Conservation (phyloP, 1,140 invertebrate species). For the Metaphire vulgaris region DNA sequence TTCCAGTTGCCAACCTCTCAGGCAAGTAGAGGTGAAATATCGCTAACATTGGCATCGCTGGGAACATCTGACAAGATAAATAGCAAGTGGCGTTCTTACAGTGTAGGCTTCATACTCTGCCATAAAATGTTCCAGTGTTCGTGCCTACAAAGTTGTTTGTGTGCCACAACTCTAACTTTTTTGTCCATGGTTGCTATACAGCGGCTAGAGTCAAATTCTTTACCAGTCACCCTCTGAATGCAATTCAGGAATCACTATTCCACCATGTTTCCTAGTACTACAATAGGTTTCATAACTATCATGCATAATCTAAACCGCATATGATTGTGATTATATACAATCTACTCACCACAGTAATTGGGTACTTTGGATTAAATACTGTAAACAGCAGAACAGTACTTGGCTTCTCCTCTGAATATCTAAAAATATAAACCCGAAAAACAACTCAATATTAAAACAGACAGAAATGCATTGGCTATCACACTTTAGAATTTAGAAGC, state of each 20-base stretch:
- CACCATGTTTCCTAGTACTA: background rate
- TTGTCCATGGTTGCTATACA: no score
- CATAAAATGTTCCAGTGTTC: no score
- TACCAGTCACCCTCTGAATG: background rate
- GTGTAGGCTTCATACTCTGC: no score
- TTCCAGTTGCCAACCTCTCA: no score
- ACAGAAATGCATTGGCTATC: background rate
- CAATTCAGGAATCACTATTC: background rate
- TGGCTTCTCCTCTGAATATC: constrained; percentile 6
- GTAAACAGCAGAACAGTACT: constrained; percentile 89
- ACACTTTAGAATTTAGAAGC: background rate
- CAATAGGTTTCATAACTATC: background rate
- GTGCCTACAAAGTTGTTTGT: no score
- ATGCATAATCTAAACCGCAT: constrained; percentile 14
- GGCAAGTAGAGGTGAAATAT: no score
- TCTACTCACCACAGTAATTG: constrained; percentile 92
- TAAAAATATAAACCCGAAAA: background rate
- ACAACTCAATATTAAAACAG: background rate
- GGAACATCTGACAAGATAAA: no score
- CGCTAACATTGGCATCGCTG: no score
- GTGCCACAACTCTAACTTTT: no score
- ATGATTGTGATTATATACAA: constrained; percentile 18
- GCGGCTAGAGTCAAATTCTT: no score
- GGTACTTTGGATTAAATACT: constrained; percentile 92
- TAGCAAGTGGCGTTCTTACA: no score